Percentiles rank a stretch among this genome's conserved stretches.
These are phyloP conservation scores for Parapsyche elsis DNA, from an alignment of 1,140 invertebrate genomes.

Conservation along the genomic window DNA sequence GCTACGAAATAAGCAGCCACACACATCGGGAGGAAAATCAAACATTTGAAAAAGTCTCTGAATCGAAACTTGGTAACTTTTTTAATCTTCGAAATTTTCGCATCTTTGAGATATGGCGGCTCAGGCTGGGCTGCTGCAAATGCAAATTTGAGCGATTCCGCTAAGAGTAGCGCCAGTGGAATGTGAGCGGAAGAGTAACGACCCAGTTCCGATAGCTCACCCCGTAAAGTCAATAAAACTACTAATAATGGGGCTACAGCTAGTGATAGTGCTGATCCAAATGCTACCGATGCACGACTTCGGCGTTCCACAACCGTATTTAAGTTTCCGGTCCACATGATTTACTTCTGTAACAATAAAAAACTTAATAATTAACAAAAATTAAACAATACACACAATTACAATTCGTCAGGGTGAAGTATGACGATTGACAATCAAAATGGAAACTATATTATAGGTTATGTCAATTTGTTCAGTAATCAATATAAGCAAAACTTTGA, in stretches of 20 bases:
- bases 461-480: too few species aligned
- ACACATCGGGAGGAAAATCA: slow-evolving; percentile 45
- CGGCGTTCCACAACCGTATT: background rate
- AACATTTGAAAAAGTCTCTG: slow-evolving; percentile 44
- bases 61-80: slow-evolving; percentile 34
- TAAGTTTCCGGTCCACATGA: background rate
- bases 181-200: slow-evolving; percentile 54
- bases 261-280: background rate
- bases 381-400: too few species aligned
- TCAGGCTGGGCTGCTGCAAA: slow-evolving; percentile 43
- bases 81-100: slow-evolving; percentile 30
- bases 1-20: slow-evolving; percentile 41
- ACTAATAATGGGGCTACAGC: background rate
- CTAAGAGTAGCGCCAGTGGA: slow-evolving; percentile 51
- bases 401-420: too few species aligned
- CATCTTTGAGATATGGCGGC: slow-evolving; percentile 35
- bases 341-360: too few species aligned
- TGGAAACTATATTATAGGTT: too few species aligned
- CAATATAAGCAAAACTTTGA: too few species aligned
- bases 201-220: background rate
- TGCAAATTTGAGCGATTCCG: slow-evolving; percentile 57
- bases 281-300: background rate
- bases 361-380: too few species aligned
- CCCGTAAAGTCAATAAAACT: background rate
- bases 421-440: too few species aligned